Base-by-base conservation (phyloP, 2,113 vertebrate genomes). In the Strigops habroptila region DNA sequence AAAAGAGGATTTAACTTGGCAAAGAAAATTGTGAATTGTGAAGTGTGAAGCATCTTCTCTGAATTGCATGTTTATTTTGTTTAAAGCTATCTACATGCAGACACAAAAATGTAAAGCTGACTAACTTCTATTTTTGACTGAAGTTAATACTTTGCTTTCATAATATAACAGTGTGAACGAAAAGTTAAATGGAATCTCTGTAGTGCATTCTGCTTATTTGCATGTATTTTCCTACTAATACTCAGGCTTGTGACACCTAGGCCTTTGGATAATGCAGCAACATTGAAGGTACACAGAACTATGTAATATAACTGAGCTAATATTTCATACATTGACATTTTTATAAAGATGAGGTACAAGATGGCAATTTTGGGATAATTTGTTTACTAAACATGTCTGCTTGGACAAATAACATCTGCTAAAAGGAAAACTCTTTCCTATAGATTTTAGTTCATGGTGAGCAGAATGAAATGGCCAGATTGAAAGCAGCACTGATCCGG, bases 391-490 rank as follows among this genome's bases (percentile, higher is more conserved):
- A n/a, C 6, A 0, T 31, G 11, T 77, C 28, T 86, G 14, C 4
- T 51, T 78, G 51, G 10, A 59, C 33, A 71, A 48, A 41, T 63
- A 48, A 53, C 10, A 70, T 41, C 24, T 37, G 21, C 41, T 82
- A 25, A 95, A 19, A 91, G 35, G 17, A 60, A 57, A 82, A 51
- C 27, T 74, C 5, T 62, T 90, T 63, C 67, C 5, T 75, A 1
- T 18, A 99, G 99, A 99, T 99, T 82, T 97, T 99, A 95, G 99
- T 99, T 64, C 99, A 99, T 1, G 99, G 99, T 16, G 99, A 99
- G 94, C 99, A 99, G 98, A 99, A 99, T 11, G 99, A 99, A 97
- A 99, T 99, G 99, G 99, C 99, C 62, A 98, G 99, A 12, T 96
- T 99, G 95, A 99, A 99, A 96, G 99, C 99, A 28, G 99, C 99